Base-by-base conservation (phyloP, 2,797 vertebrate species). In the Nannoperca obscura region DNA sequence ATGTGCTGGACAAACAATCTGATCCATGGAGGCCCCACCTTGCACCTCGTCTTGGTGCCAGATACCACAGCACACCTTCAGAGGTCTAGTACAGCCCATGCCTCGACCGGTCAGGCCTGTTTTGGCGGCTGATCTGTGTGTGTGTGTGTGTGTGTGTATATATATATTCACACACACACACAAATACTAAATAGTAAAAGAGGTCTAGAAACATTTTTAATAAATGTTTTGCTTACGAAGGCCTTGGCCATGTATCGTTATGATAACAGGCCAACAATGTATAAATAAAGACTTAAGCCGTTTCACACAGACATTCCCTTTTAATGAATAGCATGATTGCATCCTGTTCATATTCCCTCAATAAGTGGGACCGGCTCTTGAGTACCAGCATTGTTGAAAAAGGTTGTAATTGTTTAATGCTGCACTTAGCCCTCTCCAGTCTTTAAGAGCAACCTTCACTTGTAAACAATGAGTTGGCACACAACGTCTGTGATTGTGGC, bases 141-240 rank as follows among this genome's bases (percentile, higher is more conserved):
- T 27, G 24, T 27, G 24, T 27, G 24, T 27, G 24, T 27, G 24
- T 27, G 24, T 27, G 24, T 27, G 24, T 27, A 63, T 66, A 62
- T 52, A 34, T n/a, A n/a, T n/a, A n/a, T n/a, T 57, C 69, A 50
- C 47, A 63, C 70, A 62, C 58, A 34, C 63, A 36, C 69, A 50
- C 47, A 63, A 36, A 38, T 24, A 11, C 12, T 10, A 12, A 13
- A 62, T 22, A 47, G 15, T 7, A 40, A 36, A 19, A n/a, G n/a
- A 59, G 19, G 24, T 42, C 19, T 17, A 22, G 13, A 13, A 65
- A 22, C n/a, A n/a, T n/a, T n/a, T n/a, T n/a, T n/a, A 40, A 36
- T 0, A 17, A 14, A 3, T 8, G 46, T 9, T 38, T 12, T 24
- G 2, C 50, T n/a, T 12, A 2, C 62, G 3, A 58, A 36, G 17